A percentile compares a stretch with the other conserved stretches of the same genome.
phyloP scores from a whole-genome alignment of 2,888 invertebrate species.

The Disparrhopalites patrizii region DNA sequence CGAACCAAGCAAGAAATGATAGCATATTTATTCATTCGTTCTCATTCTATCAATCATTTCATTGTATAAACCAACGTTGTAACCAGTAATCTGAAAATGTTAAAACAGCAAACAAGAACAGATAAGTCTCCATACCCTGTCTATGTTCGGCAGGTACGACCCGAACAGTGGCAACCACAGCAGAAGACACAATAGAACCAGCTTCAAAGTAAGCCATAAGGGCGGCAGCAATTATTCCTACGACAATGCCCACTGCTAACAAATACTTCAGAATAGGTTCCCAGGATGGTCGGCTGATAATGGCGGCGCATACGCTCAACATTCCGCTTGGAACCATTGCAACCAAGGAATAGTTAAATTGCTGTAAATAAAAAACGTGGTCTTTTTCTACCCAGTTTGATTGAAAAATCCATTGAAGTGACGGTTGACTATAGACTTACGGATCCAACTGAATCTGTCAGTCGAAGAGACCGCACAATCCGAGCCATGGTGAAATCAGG shows the following conservation, averaged over 20 bases:
- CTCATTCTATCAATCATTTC: background rate
- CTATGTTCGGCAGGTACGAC: slow-evolving; percentile 40
- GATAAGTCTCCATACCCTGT: slow-evolving; percentile 29
- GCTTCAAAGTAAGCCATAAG: slow-evolving; percentile 51
- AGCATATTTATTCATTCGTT: background rate
- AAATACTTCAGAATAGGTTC: slow-evolving; percentile 67
- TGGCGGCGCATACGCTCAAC: slow-evolving; percentile 64
- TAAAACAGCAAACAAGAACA: background rate
- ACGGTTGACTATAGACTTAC: slow-evolving; percentile 36
- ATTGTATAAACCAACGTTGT: background rate
- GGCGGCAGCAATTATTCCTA: slow-evolving; percentile 64
- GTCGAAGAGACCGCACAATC: slow-evolving; percentile 62
- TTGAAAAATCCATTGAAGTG: too few relatives aligned
- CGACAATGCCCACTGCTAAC: slow-evolving; percentile 59
- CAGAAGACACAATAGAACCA: slow-evolving; percentile 42
- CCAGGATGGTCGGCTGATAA: slow-evolving; percentile 71
- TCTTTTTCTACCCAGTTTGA: too few relatives aligned
- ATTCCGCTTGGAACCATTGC: slow-evolving; percentile 64
- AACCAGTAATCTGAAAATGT: too few relatives aligned
- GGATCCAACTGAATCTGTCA: slow-evolving; percentile 48
- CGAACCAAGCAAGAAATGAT: background rate
- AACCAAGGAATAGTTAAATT: slow-evolving; percentile 65
- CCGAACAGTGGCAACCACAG: slow-evolving; percentile 47
- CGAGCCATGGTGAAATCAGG: slow-evolving; percentile 79
- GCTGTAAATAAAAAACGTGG: slow-evolving; percentile 25